Percentiles rank a stretch among this genome's conserved stretches.
These are phyloP conservation scores for Stenolophus ochropezus DNA, from an alignment of 2,888 invertebrate species.

Conservation along the genomic window DNA sequence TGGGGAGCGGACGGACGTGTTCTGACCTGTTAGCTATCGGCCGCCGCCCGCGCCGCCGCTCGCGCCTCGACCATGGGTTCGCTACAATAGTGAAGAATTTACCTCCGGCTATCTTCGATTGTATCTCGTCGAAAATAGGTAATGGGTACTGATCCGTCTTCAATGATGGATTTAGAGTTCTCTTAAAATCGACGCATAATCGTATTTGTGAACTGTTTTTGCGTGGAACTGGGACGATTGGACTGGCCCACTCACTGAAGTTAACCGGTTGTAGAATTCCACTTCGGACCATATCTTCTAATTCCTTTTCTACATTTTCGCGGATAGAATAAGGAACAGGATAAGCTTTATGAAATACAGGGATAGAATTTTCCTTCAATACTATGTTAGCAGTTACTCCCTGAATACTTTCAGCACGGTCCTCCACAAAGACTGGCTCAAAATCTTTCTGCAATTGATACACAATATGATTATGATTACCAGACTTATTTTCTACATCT, in stretches of 20 bases:
- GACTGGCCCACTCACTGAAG: slow-evolving; percentile 57
- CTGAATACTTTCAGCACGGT: too few relatives aligned
- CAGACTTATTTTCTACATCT: neutral
- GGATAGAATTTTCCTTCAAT: slow-evolving; percentile 52
- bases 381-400: too few relatives aligned
- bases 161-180: slow-evolving; percentile 39
- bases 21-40: too few relatives aligned
- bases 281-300: slow-evolving; percentile 31
- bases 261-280: slow-evolving; percentile 51
- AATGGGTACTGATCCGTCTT: slow-evolving; percentile 54
- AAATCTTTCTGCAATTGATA: neutral
- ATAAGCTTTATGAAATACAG: slow-evolving; percentile 58
- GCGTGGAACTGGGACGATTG: slow-evolving; percentile 21
- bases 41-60: too few relatives aligned
- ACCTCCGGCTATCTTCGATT: slow-evolving; percentile 17
- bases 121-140: slow-evolving; percentile 48
- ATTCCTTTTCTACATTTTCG: slow-evolving; percentile 45
- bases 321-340: slow-evolving; percentile 48
- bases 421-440: neutral
- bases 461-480: neutral
- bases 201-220: neutral
- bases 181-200: slow-evolving; percentile 28
- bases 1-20: too few relatives aligned
- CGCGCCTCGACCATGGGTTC: too few relatives aligned
- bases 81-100: slow-evolving; percentile 28